Evolutionary conservation across 2,797 vertebrate species (phyloP).

Genomic region (Labroides dimidiatus): DNA sequence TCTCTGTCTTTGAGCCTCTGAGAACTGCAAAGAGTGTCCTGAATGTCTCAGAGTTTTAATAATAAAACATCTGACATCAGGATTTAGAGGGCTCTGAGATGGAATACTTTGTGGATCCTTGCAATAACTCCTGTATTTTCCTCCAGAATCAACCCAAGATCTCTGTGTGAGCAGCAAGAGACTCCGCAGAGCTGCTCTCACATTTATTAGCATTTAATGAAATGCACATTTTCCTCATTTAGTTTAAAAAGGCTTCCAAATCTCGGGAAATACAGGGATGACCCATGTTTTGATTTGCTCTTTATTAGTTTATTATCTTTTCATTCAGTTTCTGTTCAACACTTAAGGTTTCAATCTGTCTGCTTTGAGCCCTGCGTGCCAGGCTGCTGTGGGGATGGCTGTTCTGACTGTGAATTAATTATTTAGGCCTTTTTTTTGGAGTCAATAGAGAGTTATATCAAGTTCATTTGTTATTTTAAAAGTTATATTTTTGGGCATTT

Average conservation of each 20-base stretch:
- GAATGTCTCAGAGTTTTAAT: constrained; percentile 74
- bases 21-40: constrained; percentile 51
- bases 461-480: too few species aligned
- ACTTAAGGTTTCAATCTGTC: constrained; percentile 81
- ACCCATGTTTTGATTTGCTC: constrained; percentile 88
- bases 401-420: constrained; percentile 34
- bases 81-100: constrained; percentile 76
- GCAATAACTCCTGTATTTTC: constrained; percentile 80
- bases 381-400: constrained; percentile 53
- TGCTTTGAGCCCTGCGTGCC: constrained; percentile 78
- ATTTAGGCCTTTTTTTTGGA: constrained; percentile 1
- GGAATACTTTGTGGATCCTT: constrained; percentile 78
- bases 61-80: constrained; percentile 81
- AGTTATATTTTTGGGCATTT: too few species aligned
- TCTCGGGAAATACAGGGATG: constrained; percentile 87
- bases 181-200: constrained; percentile 80
- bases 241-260: constrained; percentile 87
- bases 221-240: constrained; percentile 93
- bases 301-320: constrained; percentile 96
- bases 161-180: constrained; percentile 52
- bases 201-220: constrained; percentile 98
- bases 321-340: constrained; percentile 89
- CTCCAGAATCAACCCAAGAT: constrained; percentile 57
- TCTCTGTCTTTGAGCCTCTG: constrained; percentile 47
- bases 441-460: background rate